Base-by-base conservation (phyloP, 1,140 invertebrate species). In the Physella acuta region DNA sequence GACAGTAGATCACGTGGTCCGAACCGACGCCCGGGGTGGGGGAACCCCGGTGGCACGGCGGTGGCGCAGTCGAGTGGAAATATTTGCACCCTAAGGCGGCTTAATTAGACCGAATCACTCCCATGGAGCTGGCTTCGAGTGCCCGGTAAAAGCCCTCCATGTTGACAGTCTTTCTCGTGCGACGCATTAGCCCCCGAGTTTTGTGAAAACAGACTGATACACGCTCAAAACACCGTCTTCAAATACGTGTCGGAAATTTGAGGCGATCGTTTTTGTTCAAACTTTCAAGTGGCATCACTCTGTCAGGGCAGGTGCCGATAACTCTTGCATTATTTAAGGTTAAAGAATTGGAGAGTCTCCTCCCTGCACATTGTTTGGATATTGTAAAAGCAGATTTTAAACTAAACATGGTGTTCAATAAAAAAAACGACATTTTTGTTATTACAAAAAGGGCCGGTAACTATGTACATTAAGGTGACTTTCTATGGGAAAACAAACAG, bases 31-130 rank as follows among this genome's bases (percentile, higher is more conserved):
- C 36, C 20, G 28, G 37, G 37, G 4, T 39, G 4, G 33, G 59
- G 16, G 28, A 36, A 37, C 24, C 33, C 36, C 17, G 28, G 37
- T 61, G 59, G 17, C 59, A 61, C 59, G 5, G 28, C 20, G 59
- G 59, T 61, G 59, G 34, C 34, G 59, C 36, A 44, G 26, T 61
- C 34, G 36, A 34, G 36, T 11, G 34, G 2, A 34, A 30, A 44
- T 61, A 61, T 61, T 61, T 30, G 30, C 59, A 61, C 59, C 59
- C 33, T 39, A 37, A 61, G 59, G 59, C 34, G 59, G 59, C 59
- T 61, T 61, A 61, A 61, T 61, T 61, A 61, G 59, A 14, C 1
- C 59, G 59, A 61, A 61, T 61, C 34, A 44, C 1, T 11, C 34
- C 36, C 37, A 36, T 61, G 39, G 58, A 39, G 28, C 28, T 16